A percentile compares a stretch with the other conserved stretches of the same genome.
phyloP scores from a whole-genome alignment of 2,113 vertebrate species.

The Oncorhynchus clarkii region DNA sequence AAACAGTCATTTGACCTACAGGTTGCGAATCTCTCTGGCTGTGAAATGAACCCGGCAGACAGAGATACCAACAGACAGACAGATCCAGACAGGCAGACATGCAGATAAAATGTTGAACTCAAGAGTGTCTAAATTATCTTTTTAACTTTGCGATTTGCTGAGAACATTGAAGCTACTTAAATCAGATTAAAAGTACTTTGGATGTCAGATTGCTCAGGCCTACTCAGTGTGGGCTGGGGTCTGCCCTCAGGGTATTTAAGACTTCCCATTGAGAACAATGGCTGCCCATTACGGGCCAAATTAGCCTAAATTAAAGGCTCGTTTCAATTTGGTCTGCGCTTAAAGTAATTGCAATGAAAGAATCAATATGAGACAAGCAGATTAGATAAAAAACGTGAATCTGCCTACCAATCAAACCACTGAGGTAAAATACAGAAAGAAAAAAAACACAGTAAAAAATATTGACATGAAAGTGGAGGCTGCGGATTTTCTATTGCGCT shows the following conservation, averaged over 20 bases:
- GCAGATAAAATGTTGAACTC: conserved; percentile 1
- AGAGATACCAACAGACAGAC: not conserved
- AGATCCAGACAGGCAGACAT: not conserved
- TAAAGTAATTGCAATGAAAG: conserved; percentile 35
- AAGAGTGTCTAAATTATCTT: conserved; percentile 1
- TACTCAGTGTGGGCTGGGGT: conserved; percentile 16
- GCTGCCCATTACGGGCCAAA: conserved; percentile 27
- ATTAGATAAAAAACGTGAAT: conserved; percentile 29
- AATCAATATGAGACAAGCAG: conserved; percentile 14
- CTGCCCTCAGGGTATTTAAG: conserved; percentile 42
- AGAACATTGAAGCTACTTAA: conserved; percentile 27
- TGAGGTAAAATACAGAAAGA: not conserved
- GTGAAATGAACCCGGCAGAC: too few relatives aligned
- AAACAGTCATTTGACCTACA: too few relatives aligned
- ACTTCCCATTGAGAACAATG: conserved; percentile 34
- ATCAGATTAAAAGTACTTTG: conserved; percentile 49
- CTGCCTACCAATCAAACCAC: conserved; percentile 32
- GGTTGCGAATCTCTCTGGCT: too few relatives aligned
- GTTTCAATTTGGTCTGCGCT: conserved; percentile 43
- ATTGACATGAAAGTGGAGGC: not conserved
- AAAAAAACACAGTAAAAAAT: not conserved
- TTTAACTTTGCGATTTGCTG: conserved; percentile 25
- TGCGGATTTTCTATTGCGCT: conserved; percentile 2
- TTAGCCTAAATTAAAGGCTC: conserved; percentile 46
- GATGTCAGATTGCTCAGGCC: conserved; percentile 17